phyloP scores from a whole-genome alignment of 2,113 vertebrate genomes.

The Periophthalmodon schlosseri region DNA sequence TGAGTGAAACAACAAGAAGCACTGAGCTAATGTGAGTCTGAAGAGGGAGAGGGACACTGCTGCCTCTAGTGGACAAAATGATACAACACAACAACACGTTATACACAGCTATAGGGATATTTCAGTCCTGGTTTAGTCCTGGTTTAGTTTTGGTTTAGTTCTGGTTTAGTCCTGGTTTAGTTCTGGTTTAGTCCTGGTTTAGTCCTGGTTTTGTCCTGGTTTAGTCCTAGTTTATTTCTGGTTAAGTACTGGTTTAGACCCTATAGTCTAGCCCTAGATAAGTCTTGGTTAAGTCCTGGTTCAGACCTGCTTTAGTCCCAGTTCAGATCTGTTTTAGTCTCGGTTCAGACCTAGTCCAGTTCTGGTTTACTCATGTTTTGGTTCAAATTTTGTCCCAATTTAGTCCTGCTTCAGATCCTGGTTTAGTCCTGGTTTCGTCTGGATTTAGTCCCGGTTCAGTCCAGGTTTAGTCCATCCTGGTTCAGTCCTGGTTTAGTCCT shows the following conservation, averaged over 20 bases:
- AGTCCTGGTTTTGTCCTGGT: conserved; percentile 23
- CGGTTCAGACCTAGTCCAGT: neutral
- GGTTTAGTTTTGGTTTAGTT: too few relatives aligned
- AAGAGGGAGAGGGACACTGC: too few relatives aligned
- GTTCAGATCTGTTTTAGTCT: neutral
- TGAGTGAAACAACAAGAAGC: too few relatives aligned
- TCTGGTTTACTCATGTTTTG: neutral
- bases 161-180: neutral
- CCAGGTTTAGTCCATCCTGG: neutral
- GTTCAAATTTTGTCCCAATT: neutral
- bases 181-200: conserved; percentile 5
- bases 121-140: too few relatives aligned
- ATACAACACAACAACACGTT: too few relatives aligned
- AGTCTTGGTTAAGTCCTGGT: neutral
- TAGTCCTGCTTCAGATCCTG: neutral
- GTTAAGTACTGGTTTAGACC: neutral
- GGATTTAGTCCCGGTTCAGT: neutral
- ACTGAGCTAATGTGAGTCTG: too few relatives aligned
- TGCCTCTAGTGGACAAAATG: too few relatives aligned
- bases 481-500: too few relatives aligned
- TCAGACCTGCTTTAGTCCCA: neutral
- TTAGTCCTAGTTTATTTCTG: neutral
- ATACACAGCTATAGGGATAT: too few relatives aligned
- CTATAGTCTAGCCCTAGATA: too few relatives aligned
- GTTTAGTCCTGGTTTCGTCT: neutral